Evolutionary conservation across 1,140 invertebrate genomes (phyloP).

Genomic region (Zaprionus gabonicus): DNA sequence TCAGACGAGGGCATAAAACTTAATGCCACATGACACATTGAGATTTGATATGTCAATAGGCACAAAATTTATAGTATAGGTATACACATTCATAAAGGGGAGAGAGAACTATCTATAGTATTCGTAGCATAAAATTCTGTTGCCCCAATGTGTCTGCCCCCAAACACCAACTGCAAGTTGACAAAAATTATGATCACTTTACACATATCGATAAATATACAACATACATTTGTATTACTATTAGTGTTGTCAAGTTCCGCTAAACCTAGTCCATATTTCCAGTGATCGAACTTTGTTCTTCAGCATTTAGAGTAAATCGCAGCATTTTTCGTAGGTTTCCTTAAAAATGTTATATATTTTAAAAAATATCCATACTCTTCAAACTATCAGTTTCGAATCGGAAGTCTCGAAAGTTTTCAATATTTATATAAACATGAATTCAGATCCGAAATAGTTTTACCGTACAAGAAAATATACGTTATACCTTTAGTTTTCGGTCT

Average conservation of each 20-base stretch:
- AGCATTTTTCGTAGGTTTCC: no score
- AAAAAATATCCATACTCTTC: neutral
- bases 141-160: constrained; percentile 43
- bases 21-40: constrained; percentile 84
- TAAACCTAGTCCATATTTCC: neutral
- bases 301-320: no score
- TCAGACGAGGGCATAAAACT: constrained; percentile 59
- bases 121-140: constrained; percentile 58
- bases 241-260: neutral
- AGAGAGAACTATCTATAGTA: constrained; percentile 46
- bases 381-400: neutral
- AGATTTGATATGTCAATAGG: constrained; percentile 83
- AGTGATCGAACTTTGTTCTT: neutral
- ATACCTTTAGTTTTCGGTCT: neutral
- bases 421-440: no score
- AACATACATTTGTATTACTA: neutral
- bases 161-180: constrained; percentile 11
- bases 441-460: neutral
- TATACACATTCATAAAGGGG: constrained; percentile 40
- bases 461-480: neutral
- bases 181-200: constrained; percentile 33
- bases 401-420: no score
- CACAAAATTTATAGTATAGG: constrained; percentile 74
- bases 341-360: no score
- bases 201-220: neutral